phyloP scores from a whole-genome alignment of 2,113 vertebrate genomes.

The Gorsachius goisagi region DNA sequence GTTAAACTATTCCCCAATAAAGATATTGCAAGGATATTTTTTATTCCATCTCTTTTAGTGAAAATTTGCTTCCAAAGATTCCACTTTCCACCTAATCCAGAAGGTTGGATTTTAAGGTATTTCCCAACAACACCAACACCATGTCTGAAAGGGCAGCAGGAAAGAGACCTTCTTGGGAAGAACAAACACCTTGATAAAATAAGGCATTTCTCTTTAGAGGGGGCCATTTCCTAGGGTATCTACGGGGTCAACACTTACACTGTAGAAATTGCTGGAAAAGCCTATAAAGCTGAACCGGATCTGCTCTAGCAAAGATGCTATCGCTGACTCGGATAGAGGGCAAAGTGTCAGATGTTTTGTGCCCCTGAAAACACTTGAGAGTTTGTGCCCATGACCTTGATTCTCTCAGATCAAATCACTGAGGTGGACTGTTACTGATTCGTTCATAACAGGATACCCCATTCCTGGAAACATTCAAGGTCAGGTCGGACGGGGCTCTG shows the following conservation, averaged over 20 bases:
- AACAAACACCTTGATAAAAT: background rate
- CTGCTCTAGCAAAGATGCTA: background rate
- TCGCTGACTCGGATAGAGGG: rapidly evolving
- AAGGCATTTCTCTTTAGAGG: background rate
- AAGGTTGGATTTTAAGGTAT: background rate
- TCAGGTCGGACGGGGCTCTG: background rate
- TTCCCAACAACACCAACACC: background rate
- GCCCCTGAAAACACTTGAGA: background rate
- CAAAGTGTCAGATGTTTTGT: background rate
- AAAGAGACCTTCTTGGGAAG: background rate
- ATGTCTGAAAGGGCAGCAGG: background rate
- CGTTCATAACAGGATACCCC: background rate
- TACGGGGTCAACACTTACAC: background rate
- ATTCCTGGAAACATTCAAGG: background rate
- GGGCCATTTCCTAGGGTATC: background rate
- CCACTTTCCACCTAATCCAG: background rate
- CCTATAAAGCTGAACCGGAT: background rate
- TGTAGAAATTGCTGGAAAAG: background rate
- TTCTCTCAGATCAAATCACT: background rate
- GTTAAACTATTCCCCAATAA: background rate
- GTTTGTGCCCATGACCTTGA: background rate
- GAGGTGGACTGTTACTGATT: background rate
- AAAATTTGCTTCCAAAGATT: background rate
- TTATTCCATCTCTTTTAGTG: background rate
- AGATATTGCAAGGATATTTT: background rate